Evolutionary conservation across 2,797 vertebrate genomes (phyloP), one percentile per base, ranked within the genome.

Genomic region (Diglossa cyanea): DNA sequence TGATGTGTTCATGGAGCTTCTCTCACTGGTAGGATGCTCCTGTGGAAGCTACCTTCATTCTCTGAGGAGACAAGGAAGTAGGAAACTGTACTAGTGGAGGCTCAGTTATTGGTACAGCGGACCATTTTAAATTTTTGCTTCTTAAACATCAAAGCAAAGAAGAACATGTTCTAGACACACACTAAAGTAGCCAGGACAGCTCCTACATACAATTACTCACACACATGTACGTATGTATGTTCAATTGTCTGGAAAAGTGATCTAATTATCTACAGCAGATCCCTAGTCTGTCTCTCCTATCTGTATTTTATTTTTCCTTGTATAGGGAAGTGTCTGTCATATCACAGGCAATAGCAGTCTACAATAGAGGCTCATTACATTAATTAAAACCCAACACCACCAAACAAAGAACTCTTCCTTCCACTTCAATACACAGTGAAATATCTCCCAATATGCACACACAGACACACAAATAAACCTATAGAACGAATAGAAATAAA

Each of bases 141-240:
- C 61, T 63, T 47, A 58, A 76, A 48, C 7, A 45, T 2, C 2
- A 60, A 70, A 70, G 4, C 35, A 79, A 60, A 63, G 20, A 62
- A 63, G 8, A 68, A n/a, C 2, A 2, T 26, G 10, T 67, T 83
- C 24, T 82, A 63, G 48, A 78, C 13, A 42, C 31, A 44, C 0
- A 0, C 9, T 67, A 53, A 86, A 89, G 26, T 19, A 80, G 4
- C 10, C 25, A 63, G 0, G 0, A 47, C 6, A 30, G 45, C 8
- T 65, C 25, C 25, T 73, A 21, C 1, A 1, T 48, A 28, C 8
- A 37, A 9, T 72, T 84, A 72, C 16, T 48, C 5, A 45, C 2
- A 28, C 10, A 51, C 4, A 23, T 5, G 5, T 12, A 68, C 3
- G 8, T 18, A 17, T 6, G 53, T 10, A 24, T 72, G 18, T 23